A percentile compares a stretch with the other conserved stretches of the same genome.
These are phyloP conservation scores for Horisme vitalbata DNA, from an alignment of 2,888 invertebrate genomes.

Conservation along the genomic window DNA sequence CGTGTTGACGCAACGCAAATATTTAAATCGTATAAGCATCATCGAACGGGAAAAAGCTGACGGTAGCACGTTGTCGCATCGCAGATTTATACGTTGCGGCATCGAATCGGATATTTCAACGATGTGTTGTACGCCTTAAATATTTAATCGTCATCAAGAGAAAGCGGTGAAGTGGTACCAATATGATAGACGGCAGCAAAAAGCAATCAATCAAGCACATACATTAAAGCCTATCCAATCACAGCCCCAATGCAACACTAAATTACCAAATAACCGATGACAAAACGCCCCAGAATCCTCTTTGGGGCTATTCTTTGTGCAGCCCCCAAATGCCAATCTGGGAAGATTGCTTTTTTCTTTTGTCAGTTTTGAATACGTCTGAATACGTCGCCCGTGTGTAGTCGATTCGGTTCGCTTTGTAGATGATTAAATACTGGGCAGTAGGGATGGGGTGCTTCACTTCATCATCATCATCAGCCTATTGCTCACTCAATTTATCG, in stretches of 20 bases:
- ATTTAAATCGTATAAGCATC: too few relatives aligned
- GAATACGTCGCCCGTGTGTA: conserved; percentile 52
- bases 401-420: conserved; percentile 61
- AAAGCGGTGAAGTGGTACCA: conserved; percentile 2
- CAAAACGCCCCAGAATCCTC: conserved; percentile 63
- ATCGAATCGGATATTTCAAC: too few relatives aligned
- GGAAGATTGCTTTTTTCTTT: conserved; percentile 82
- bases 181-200: conserved; percentile 43
- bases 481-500: too few relatives aligned
- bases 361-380: conserved; percentile 79
- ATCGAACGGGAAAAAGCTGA: too few relatives aligned
- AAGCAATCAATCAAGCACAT: conserved; percentile 70
- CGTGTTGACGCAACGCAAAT: too few relatives aligned
- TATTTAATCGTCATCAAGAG: background rate
- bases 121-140: background rate
- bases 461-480: too few relatives aligned
- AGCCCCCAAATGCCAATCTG: conserved; percentile 80
- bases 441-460: conserved; percentile 41
- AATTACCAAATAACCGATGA: conserved; percentile 76
- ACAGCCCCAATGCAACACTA: conserved; percentile 74
- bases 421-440: conserved; percentile 77
- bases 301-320: conserved; percentile 56
- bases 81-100: too few relatives aligned
- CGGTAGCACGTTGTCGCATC: too few relatives aligned
- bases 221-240: conserved; percentile 69